Conservation (phyloP, 2,888 invertebrate species). For the Trichogramma dendrolimi region DNA sequence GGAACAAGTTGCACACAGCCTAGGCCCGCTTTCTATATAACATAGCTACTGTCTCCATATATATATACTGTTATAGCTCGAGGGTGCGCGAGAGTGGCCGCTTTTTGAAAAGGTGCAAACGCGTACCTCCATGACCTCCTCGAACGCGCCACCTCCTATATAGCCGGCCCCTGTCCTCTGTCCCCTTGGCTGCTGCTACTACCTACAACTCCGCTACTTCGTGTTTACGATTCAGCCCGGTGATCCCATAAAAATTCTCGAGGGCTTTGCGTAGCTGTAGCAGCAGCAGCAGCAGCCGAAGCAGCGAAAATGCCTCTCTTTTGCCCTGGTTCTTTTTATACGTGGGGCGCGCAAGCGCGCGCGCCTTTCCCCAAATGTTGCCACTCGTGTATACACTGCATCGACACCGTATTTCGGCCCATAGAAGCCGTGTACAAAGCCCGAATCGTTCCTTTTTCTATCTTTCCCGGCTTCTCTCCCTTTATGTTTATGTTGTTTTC, state of each 20-base stretch:
- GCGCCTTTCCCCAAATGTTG: too few relatives aligned
- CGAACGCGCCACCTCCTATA: constrained; percentile 5
- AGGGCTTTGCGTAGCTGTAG: constrained; percentile 13
- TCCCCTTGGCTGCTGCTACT: too few relatives aligned
- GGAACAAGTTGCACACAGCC: too few relatives aligned
- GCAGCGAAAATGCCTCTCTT: too few relatives aligned
- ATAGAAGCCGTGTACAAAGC: too few relatives aligned
- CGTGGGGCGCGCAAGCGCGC: too few relatives aligned
- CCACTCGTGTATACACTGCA: too few relatives aligned
- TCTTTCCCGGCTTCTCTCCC: neutral
- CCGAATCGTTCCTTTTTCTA: constrained; percentile 10
- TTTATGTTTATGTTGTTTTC: neutral
- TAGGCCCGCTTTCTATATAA: too few relatives aligned
- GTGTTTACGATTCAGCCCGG: constrained; percentile 27
- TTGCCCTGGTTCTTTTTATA: too few relatives aligned
- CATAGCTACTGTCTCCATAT: too few relatives aligned
- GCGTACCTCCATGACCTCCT: neutral
- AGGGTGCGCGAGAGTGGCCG: constrained; percentile 2
- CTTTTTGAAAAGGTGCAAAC: constrained; percentile 30
- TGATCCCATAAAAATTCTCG: constrained; percentile 36
- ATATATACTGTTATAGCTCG: neutral
- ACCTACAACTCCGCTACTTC: neutral
- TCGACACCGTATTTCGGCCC: too few relatives aligned
- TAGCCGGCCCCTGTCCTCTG: neutral
- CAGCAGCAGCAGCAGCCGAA: too few relatives aligned